A percentile compares a stretch with the other conserved stretches of the same genome.
These are phyloP conservation scores for Tuberolachnus salignus DNA, from an alignment of 2,888 invertebrate genomes.

Conservation along the genomic window DNA sequence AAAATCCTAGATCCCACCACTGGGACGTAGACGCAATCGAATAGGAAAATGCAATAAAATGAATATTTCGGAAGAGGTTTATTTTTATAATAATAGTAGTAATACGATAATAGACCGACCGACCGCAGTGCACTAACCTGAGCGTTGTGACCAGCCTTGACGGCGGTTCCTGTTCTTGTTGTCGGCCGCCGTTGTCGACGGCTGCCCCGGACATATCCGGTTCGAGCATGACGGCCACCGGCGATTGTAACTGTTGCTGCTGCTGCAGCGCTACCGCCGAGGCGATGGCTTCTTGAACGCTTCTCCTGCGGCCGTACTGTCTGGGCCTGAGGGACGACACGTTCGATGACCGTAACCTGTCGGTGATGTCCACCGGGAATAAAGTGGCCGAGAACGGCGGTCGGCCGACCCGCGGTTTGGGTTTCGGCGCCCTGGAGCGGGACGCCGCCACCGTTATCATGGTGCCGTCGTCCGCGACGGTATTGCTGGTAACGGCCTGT, in stretches of 20 bases:
- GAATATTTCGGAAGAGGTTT: too few relatives aligned
- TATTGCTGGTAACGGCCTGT: not conserved
- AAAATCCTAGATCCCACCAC: too few relatives aligned
- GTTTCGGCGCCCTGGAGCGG: constrained; percentile 7
- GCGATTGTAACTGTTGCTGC: not conserved
- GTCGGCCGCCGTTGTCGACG: not conserved
- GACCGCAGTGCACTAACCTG: not conserved
- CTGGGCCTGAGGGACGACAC: constrained; percentile 13
- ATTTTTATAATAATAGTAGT: not conserved
- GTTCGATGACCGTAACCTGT: constrained; percentile 19
- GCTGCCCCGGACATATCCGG: not conserved
- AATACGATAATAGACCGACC: not conserved
- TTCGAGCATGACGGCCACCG: not conserved
- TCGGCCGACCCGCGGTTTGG: not conserved
- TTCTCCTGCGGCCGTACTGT: constrained; percentile 47
- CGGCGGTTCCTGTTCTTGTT: not conserved
- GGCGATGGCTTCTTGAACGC: constrained; percentile 18
- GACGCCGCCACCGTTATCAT: constrained; percentile 52
- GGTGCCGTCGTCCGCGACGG: not conserved
- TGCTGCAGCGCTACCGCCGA: not conserved
- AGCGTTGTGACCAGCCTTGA: constrained; percentile 12
- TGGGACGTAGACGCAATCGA: too few relatives aligned
- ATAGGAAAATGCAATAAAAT: too few relatives aligned
- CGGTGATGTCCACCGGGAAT: constrained; percentile 34
- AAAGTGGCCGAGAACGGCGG: not conserved